Percentiles rank a stretch among this genome's conserved stretches.
Conservation (phyloP, 2,888 invertebrate genomes). For the Lepidonotus clava region DNA sequence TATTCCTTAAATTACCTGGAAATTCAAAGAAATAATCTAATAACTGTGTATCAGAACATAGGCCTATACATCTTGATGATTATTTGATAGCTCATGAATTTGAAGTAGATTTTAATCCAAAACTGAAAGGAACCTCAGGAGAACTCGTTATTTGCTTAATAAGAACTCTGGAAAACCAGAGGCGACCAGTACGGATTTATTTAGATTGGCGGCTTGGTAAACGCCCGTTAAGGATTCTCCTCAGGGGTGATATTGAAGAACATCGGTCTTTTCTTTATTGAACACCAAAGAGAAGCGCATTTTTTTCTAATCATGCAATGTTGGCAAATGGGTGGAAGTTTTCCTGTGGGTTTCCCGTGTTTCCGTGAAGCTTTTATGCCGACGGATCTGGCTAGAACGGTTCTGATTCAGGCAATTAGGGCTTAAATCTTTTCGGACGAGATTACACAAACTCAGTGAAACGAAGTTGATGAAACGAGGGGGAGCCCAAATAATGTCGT, state of each 20-base stretch:
- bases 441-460: constrained; percentile 35
- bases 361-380: background rate
- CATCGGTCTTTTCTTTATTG: constrained; percentile 15
- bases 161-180: too few relatives aligned
- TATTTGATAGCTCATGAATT: too few relatives aligned
- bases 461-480: constrained; percentile 39
- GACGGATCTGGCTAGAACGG: background rate
- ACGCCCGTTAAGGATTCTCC: background rate
- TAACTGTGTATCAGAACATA: too few relatives aligned
- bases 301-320: background rate
- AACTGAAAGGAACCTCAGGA: too few relatives aligned
- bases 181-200: background rate
- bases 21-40: too few relatives aligned
- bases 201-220: too few relatives aligned
- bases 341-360: background rate
- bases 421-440: constrained; percentile 15
- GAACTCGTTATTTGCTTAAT: too few relatives aligned
- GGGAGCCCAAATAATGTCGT: background rate
- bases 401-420: constrained; percentile 36
- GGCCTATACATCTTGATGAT: too few relatives aligned
- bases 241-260: background rate
- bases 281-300: background rate
- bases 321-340: background rate
- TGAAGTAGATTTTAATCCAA: too few relatives aligned
- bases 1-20: too few relatives aligned